A percentile compares a stretch with the other conserved stretches of the same genome.
phyloP scores from a whole-genome alignment of 2,113 vertebrate species.

The Ariopsis seemanni region DNA sequence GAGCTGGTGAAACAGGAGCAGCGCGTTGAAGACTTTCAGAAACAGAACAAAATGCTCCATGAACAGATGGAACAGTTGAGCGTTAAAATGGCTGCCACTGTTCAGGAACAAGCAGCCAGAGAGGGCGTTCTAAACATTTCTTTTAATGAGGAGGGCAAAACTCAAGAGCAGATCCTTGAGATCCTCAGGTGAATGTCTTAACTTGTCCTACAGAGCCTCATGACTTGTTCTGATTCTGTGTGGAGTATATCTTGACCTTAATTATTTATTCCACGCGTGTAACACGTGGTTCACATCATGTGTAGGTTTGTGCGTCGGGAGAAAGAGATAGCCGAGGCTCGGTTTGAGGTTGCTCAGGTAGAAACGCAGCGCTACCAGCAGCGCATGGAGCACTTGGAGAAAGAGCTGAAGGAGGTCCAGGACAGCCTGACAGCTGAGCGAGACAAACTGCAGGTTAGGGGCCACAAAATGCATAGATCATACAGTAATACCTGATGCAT shows the following conservation, averaged over 20 bases:
- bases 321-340: slow-evolving; percentile 93
- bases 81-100: slow-evolving; percentile 80
- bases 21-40: slow-evolving; percentile 85
- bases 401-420: slow-evolving; percentile 86
- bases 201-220: no score
- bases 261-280: neutral
- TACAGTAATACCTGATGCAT: no score
- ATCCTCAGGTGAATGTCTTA: slow-evolving; percentile 82
- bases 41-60: slow-evolving; percentile 88
- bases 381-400: slow-evolving; percentile 88
- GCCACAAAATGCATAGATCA: neutral
- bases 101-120: slow-evolving; percentile 75
- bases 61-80: slow-evolving; percentile 92
- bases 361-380: slow-evolving; percentile 89
- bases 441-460: slow-evolving; percentile 89
- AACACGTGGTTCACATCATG: neutral
- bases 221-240: neutral
- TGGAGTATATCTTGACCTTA: neutral
- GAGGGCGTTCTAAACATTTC: slow-evolving; percentile 78
- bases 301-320: slow-evolving; percentile 93
- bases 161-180: slow-evolving; percentile 95
- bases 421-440: slow-evolving; percentile 86
- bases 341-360: slow-evolving; percentile 91
- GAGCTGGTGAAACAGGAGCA: slow-evolving; percentile 81
- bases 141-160: slow-evolving; percentile 89